Percentiles rank a stretch among this genome's conserved stretches.
Conservation (phyloP, 1,140 invertebrate species). For the Drepana arcuata region DNA sequence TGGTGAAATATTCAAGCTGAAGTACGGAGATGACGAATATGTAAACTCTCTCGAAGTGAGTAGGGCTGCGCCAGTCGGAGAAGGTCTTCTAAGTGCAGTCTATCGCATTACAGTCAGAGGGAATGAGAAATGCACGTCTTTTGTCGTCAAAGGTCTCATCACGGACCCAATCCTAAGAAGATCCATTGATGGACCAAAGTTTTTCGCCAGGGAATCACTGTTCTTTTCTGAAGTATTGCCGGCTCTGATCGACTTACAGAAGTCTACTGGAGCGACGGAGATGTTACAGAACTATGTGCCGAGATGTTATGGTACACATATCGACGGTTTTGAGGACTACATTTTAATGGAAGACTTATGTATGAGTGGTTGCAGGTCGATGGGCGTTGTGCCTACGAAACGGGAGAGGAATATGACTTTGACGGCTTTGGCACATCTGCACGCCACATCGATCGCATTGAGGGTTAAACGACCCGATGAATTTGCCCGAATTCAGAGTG, state of each 20-base stretch:
- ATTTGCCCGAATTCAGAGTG: constrained; percentile 18
- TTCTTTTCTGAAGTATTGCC: constrained; percentile 28
- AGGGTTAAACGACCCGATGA: constrained; percentile 18
- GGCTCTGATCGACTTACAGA: constrained; percentile 17
- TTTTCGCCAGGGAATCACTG: constrained; percentile 22
- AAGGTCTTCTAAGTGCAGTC: constrained; percentile 27
- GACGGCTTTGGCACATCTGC: constrained; percentile 27
- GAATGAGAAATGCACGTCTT: constrained; percentile 10
- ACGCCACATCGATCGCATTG: constrained; percentile 28
- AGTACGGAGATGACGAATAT: constrained; percentile 17
- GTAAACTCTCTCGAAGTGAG: constrained; percentile 17
- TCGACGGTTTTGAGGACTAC: constrained; percentile 25
- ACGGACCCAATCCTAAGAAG: constrained; percentile 18
- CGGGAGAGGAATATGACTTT: constrained; percentile 19
- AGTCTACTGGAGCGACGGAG: constrained; percentile 20
- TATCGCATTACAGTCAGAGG: constrained; percentile 23
- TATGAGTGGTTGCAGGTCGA: constrained; percentile 14
- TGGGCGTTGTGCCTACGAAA: constrained; percentile 13
- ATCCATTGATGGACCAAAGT: constrained; percentile 15
- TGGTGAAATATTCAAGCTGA: constrained; percentile 20
- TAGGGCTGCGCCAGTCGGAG: constrained; percentile 24
- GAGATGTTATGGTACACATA: constrained; percentile 19
- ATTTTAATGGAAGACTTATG: constrained; percentile 29
- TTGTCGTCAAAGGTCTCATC: constrained; percentile 25
- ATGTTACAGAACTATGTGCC: constrained; percentile 21